Percentiles rank a stretch among this genome's conserved stretches.
These are phyloP conservation scores for Littorina saxatilis DNA, from an alignment of 1,140 invertebrate species.

Conservation along the genomic window DNA sequence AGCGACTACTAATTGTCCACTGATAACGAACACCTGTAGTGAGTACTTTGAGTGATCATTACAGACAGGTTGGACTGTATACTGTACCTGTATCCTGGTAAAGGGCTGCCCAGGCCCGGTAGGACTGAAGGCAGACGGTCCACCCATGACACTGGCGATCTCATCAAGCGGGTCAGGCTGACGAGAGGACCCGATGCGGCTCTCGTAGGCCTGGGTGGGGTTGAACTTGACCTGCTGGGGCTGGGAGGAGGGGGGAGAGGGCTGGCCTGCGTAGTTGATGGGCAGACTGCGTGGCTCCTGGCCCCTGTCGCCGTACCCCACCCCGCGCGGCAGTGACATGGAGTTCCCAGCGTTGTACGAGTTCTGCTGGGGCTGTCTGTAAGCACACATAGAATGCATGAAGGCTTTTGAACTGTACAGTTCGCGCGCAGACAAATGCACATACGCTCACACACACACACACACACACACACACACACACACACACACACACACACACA, in stretches of 20 bases:
- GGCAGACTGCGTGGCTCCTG: slow-evolving; percentile 9
- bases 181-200: slow-evolving; percentile 30
- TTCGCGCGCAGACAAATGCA: too few relatives aligned
- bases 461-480: too few relatives aligned
- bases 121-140: slow-evolving; percentile 19
- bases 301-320: slow-evolving; percentile 21
- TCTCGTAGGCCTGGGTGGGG: slow-evolving; percentile 39
- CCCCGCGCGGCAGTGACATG: slow-evolving; percentile 26
- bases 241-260: not conserved
- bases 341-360: not conserved
- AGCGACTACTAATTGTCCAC: too few relatives aligned
- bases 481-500: too few relatives aligned
- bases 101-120: not conserved
- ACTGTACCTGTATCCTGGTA: too few relatives aligned
- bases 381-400: not conserved
- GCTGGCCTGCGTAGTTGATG: slow-evolving; percentile 28
- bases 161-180: slow-evolving; percentile 20
- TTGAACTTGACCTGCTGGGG: slow-evolving; percentile 32
- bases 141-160: not conserved
- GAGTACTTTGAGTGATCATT: too few relatives aligned
- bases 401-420: too few relatives aligned
- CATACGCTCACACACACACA: too few relatives aligned
- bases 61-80: too few relatives aligned
- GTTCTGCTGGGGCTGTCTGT: not conserved
- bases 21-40: too few relatives aligned